A percentile compares a stretch with the other conserved stretches of the same genome.
These are phyloP conservation scores for Venusia cambrica DNA, from an alignment of 2,888 invertebrate species.

Conservation along the genomic window DNA sequence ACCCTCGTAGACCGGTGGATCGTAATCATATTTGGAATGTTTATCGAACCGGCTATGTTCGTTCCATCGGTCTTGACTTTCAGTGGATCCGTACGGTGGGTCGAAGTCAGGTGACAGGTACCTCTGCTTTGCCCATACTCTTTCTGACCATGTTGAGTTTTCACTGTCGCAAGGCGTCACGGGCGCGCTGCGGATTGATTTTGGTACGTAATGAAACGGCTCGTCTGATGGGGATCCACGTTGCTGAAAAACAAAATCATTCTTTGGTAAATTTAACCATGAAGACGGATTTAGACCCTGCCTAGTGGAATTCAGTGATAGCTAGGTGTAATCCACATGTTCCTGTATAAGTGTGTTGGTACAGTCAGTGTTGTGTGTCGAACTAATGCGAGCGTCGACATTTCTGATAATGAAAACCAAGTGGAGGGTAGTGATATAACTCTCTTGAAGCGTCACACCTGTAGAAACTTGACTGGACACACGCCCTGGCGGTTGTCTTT, in stretches of 20 bases:
- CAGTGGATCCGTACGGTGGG: slow-evolving; percentile 37
- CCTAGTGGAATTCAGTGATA: no score
- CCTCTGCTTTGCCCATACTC: slow-evolving; percentile 47
- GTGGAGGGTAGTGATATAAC: no score
- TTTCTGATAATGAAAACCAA: no score
- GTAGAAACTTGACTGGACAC: no score
- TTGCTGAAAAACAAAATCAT: slow-evolving; percentile 50
- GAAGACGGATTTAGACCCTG: no score
- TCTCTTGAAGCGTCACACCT: no score
- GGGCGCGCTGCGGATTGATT: slow-evolving; percentile 63
- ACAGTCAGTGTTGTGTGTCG: no score
- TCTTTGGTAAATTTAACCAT: no score
- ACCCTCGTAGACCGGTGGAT: slow-evolving; percentile 26
- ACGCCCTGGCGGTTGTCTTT: no score
- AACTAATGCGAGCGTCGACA: no score
- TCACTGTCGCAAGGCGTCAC: slow-evolving; percentile 74
- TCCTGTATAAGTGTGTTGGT: no score
- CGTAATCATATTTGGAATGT: slow-evolving; percentile 27
- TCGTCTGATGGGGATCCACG: slow-evolving; percentile 66
- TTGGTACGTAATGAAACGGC: slow-evolving; percentile 52
- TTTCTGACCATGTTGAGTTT: slow-evolving; percentile 59
- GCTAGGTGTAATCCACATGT: no score
- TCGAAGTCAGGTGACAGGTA: slow-evolving; percentile 41
- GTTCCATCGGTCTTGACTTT: slow-evolving; percentile 24
- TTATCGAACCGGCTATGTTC: slow-evolving; percentile 34